Conservation (phyloP, 2,113 vertebrate genomes). For the Boulengeromyrus knoepffleri region DNA sequence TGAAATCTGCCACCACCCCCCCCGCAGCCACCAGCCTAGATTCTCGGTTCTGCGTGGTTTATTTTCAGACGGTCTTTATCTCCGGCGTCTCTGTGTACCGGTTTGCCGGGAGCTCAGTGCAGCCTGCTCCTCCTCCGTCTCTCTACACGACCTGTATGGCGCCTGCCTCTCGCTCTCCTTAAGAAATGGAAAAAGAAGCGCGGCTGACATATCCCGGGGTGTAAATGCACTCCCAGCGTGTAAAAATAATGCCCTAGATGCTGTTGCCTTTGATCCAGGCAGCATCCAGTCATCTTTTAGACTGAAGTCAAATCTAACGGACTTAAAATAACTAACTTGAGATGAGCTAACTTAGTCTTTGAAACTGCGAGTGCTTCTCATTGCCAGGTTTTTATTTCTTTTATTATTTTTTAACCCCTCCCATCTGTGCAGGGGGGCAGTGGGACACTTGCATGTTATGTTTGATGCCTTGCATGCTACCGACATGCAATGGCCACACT, state of each 20-base stretch:
- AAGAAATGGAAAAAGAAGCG: background rate
- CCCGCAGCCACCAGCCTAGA: background rate
- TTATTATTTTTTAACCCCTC: slow-evolving; percentile 34
- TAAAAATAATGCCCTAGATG: background rate
- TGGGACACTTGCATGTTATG: slow-evolving; percentile 89
- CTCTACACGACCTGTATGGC: background rate
- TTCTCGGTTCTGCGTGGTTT: slow-evolving; percentile 10
- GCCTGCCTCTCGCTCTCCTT: background rate
- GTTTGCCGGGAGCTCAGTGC: background rate
- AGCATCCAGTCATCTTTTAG: background rate
- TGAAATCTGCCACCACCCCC: background rate
- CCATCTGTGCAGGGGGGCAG: slow-evolving; percentile 49
- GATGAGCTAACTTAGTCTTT: background rate
- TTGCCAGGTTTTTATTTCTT: background rate
- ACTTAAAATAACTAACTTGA: background rate
- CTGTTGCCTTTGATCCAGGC: background rate
- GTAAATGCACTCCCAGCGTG: background rate
- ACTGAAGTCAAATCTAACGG: background rate
- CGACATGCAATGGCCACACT: slow-evolving; percentile 90
- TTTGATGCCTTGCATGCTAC: slow-evolving; percentile 93
- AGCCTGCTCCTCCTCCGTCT: background rate
- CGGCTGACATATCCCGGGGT: background rate
- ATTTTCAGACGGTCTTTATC: background rate
- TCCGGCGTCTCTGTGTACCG: background rate
- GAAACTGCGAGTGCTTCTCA: background rate